phyloP scores from a whole-genome alignment of 2,888 invertebrate species.

The Harpalus rubripes region DNA sequence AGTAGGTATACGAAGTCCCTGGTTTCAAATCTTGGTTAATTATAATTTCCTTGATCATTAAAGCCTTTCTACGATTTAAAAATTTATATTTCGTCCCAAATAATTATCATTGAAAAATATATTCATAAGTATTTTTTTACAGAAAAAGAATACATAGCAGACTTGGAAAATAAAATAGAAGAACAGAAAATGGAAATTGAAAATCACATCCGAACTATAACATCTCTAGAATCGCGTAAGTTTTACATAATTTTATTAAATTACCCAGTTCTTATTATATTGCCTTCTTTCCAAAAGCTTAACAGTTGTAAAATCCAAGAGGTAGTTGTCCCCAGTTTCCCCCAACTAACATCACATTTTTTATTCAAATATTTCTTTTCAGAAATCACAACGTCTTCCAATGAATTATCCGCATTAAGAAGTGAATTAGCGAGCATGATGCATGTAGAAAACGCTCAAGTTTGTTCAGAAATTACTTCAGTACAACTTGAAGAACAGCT shows the following conservation, averaged over 20 bases:
- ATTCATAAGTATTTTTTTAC: slow-evolving; percentile 15
- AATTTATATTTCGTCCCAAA: too few species aligned
- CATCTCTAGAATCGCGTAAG: slow-evolving; percentile 62
- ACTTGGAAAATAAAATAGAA: slow-evolving; percentile 73
- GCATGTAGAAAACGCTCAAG: slow-evolving; percentile 83
- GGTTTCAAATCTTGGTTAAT: too few species aligned
- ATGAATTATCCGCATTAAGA: slow-evolving; percentile 82
- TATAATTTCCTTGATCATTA: too few species aligned
- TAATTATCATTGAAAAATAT: background rate
- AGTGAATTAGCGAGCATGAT: slow-evolving; percentile 82
- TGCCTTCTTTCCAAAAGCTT: slow-evolving; percentile 68
- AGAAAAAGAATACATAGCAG: slow-evolving; percentile 65
- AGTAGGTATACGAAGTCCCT: too few species aligned
- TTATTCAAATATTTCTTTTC: slow-evolving; percentile 70
- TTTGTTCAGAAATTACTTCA: slow-evolving; percentile 88
- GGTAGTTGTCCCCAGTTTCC: slow-evolving; percentile 56
- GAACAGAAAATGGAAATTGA: slow-evolving; percentile 75
- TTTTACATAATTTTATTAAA: slow-evolving; percentile 2
- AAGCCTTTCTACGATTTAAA: too few species aligned
- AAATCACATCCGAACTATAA: slow-evolving; percentile 69
- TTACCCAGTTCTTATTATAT: slow-evolving; percentile 53
- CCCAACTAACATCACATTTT: slow-evolving; percentile 6
- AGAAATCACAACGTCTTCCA: slow-evolving; percentile 81
- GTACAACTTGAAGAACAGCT: slow-evolving; percentile 90
- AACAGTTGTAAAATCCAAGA: slow-evolving; percentile 68